These are phyloP conservation scores for Leistus spinibarbis DNA, from an alignment of 2,888 invertebrate species.

Conservation along the genomic window DNA sequence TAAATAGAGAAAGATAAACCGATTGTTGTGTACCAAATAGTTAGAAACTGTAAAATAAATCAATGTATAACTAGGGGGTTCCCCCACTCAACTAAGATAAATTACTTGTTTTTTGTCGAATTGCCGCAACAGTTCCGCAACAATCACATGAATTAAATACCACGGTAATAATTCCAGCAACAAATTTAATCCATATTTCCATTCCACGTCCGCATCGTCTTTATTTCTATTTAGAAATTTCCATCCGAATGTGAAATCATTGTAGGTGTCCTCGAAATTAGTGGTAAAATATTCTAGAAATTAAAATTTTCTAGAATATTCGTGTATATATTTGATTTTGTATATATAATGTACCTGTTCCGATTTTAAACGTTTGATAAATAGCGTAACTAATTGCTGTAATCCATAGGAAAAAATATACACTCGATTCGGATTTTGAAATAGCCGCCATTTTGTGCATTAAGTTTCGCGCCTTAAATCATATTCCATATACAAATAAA, in stretches of 20 bases:
- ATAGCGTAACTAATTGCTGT: constrained; percentile 63
- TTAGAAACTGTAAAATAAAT: constrained; percentile 55
- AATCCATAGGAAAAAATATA: constrained; percentile 63
- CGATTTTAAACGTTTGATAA: constrained; percentile 60
- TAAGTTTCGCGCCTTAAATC: too few relatives aligned
- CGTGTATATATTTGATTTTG: constrained; percentile 11
- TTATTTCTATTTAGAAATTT: constrained; percentile 60
- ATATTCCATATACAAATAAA: too few relatives aligned
- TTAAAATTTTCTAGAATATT: constrained; percentile 29
- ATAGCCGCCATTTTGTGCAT: too few relatives aligned
- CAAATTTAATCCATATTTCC: constrained; percentile 68
- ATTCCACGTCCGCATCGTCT: constrained; percentile 75
- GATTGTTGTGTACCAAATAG: constrained; percentile 63
- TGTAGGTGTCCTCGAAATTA: constrained; percentile 54
- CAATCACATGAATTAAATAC: constrained; percentile 61
- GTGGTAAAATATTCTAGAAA: constrained; percentile 53
- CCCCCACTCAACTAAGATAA: not conserved
- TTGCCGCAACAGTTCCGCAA: constrained; percentile 61
- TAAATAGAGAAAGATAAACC: constrained; percentile 58
- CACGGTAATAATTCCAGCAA: constrained; percentile 62
- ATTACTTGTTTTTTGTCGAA: constrained; percentile 34
- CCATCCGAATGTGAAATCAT: constrained; percentile 67
- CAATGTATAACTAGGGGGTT: not conserved
- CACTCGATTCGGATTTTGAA: constrained; percentile 54
- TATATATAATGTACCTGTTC: constrained; percentile 59